Evolutionary conservation across 2,797 vertebrate genomes (phyloP).

Genomic region (Esox masquinongy): DNA sequence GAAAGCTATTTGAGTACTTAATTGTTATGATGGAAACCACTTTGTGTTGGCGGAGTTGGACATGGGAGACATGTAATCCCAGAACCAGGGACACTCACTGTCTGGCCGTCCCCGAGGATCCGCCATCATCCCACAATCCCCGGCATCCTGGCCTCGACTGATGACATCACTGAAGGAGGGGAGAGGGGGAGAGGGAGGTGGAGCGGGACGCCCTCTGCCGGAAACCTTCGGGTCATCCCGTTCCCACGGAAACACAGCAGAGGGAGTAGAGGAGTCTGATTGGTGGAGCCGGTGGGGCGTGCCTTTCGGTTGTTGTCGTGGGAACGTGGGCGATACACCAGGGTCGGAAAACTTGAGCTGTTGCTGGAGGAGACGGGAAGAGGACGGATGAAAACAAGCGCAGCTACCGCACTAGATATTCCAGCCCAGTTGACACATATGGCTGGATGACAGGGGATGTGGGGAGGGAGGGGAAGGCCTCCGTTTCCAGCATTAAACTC

Average conservation of each 20-base stretch:
- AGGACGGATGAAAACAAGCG: constrained; percentile 16
- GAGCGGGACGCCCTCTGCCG: constrained; percentile 52
- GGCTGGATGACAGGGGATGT: neutral
- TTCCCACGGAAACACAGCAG: constrained; percentile 79
- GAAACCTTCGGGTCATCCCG: constrained; percentile 58
- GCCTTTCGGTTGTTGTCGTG: constrained; percentile 61
- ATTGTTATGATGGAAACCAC: too few species aligned
- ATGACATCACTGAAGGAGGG: constrained; percentile 43
- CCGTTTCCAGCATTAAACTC: constrained; percentile 35
- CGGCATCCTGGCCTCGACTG: constrained; percentile 37
- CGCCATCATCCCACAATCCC: constrained; percentile 51
- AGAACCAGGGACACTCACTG: constrained; percentile 59
- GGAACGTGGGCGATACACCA: constrained; percentile 34
- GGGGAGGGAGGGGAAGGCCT: neutral
- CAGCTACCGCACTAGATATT: neutral
- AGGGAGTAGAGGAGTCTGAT: constrained; percentile 65
- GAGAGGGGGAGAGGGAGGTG: constrained; percentile 23
- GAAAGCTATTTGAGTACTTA: neutral
- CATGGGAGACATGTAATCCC: neutral
- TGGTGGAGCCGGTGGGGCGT: constrained; percentile 64
- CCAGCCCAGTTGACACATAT: neutral
- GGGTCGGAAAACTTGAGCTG: constrained; percentile 73
- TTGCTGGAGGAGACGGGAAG: constrained; percentile 48
- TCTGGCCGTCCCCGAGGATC: constrained; percentile 60
- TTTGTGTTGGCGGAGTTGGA: neutral